Evolutionary conservation across 2,113 vertebrate species (phyloP).

Genomic region (Aplodontia rufa): DNA sequence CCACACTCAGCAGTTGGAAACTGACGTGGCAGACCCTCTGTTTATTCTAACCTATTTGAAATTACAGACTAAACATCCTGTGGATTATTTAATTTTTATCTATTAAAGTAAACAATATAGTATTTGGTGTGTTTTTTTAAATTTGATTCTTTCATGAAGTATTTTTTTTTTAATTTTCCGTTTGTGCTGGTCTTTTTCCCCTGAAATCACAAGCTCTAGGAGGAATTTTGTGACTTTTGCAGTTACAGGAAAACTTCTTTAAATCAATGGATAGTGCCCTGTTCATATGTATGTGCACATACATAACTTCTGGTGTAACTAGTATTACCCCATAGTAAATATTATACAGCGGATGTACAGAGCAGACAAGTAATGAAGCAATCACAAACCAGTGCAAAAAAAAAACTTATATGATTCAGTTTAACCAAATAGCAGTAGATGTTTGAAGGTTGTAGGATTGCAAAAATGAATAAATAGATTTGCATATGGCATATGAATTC

Average conservation of each 20-base stretch:
- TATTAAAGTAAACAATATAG: not conserved
- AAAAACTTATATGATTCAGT: not conserved
- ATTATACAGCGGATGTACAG: not conserved
- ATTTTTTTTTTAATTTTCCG: not conserved
- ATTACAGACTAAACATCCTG: not conserved
- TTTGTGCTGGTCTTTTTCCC: constrained; percentile 40
- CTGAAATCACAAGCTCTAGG: constrained; percentile 8
- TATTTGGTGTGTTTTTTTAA: not conserved
- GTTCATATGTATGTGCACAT: not conserved
- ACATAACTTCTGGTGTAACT: not conserved
- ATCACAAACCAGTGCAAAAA: not conserved
- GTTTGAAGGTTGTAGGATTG: not conserved
- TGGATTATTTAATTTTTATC: not conserved
- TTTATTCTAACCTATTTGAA: not conserved
- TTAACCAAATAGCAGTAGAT: not conserved
- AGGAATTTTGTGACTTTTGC: not conserved
- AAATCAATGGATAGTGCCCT: not conserved
- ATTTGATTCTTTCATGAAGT: not conserved
- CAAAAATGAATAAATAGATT: constrained; percentile 20
- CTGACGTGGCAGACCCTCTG: not conserved
- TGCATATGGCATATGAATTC: not conserved
- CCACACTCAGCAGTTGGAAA: not conserved
- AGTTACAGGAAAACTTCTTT: constrained; percentile 2
- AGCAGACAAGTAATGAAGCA: not conserved
- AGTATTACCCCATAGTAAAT: not conserved